A percentile compares a stretch with the other conserved stretches of the same genome.
phyloP scores from a whole-genome alignment of 2,888 invertebrate genomes.

The Tenthredo distinguenda region DNA sequence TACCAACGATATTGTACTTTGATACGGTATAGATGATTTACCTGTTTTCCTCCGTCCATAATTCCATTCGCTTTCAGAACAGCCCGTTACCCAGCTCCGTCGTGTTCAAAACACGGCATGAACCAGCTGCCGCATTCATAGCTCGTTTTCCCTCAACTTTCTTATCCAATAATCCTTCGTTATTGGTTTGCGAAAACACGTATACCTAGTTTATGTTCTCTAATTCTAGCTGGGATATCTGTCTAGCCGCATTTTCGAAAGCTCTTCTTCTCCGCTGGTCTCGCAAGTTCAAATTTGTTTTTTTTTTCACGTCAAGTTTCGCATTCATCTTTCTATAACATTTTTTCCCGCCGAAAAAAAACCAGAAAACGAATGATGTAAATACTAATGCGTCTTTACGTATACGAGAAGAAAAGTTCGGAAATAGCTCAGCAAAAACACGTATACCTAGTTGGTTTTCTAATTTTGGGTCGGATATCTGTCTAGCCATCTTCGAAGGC shows the following conservation, averaged over 20 bases:
- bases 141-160: slow-evolving; percentile 8
- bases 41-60: background rate
- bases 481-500: background rate
- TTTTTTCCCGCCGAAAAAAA: too few relatives aligned
- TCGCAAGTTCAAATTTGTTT: background rate
- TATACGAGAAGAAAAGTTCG: too few relatives aligned
- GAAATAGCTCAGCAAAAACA: background rate
- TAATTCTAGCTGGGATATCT: background rate
- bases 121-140: slow-evolving; percentile 10
- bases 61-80: background rate
- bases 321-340: too few relatives aligned
- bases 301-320: too few relatives aligned
- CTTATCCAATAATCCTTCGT: slow-evolving; percentile 23
- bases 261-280: background rate
- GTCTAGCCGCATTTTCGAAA: background rate
- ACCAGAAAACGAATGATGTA: too few relatives aligned
- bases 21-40: background rate
- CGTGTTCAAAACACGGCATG: slow-evolving; percentile 19
- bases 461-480: background rate
- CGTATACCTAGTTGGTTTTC: background rate
- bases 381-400: too few relatives aligned
- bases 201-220: slow-evolving; percentile 9
- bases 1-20: background rate
- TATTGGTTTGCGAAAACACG: background rate
- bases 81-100: background rate